phyloP scores from a whole-genome alignment of 2,888 invertebrate genomes.

The Labia minor region DNA sequence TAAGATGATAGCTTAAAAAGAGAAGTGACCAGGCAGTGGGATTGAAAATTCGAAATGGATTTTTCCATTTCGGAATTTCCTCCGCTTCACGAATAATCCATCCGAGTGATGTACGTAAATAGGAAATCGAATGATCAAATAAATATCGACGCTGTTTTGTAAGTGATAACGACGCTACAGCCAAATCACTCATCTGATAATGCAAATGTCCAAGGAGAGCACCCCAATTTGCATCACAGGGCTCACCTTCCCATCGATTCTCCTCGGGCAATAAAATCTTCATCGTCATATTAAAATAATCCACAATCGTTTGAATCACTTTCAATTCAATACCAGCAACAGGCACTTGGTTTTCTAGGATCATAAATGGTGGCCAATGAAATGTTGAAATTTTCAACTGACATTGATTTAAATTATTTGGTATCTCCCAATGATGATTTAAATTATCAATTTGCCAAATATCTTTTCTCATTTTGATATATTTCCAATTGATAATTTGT shows the following conservation, averaged over 20 bases:
- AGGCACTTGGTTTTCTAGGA: background rate
- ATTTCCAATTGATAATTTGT: background rate
- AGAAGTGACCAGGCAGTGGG: background rate
- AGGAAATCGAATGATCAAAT: background rate
- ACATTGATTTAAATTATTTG: background rate
- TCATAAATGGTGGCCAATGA: background rate
- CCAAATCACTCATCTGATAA: background rate
- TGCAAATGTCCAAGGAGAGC: background rate
- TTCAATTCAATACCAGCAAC: background rate
- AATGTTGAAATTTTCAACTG: background rate
- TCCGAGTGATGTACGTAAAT: background rate
- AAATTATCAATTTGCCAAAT: background rate
- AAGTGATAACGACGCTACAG: background rate
- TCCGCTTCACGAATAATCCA: slow-evolving; percentile 13
- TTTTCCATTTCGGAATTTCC: slow-evolving; percentile 4
- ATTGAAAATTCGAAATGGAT: background rate
- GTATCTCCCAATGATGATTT: background rate
- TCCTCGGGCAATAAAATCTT: background rate
- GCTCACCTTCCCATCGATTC: background rate
- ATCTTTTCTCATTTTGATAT: background rate
- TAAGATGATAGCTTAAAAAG: background rate
- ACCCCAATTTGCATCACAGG: background rate
- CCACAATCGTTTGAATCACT: background rate
- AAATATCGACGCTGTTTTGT: too few relatives aligned
- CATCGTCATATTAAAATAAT: background rate